Conservation (phyloP, 2,113 vertebrate genomes). For the Lasiurus borealis region DNA sequence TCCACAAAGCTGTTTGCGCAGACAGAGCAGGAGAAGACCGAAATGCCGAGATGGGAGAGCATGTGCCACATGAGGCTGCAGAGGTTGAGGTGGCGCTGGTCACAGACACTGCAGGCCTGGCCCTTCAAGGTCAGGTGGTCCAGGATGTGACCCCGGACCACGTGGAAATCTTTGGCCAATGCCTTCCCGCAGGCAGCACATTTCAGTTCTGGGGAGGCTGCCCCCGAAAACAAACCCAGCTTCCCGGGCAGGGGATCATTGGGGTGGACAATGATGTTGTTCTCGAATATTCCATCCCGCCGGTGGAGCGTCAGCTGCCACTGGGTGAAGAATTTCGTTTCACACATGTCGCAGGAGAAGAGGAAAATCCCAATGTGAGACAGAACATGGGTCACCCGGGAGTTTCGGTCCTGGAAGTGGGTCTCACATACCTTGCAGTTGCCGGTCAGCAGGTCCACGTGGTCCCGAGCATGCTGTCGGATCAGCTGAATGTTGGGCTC, state of each 20-base stretch:
- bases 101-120: conserved; percentile 92
- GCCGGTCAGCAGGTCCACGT: conserved; percentile 91
- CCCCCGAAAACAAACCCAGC: conserved; percentile 79
- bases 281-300: conserved; percentile 89
- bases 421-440: conserved; percentile 93
- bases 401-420: conserved; percentile 91
- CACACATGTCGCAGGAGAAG: conserved; percentile 97
- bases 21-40: conserved; percentile 94
- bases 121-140: conserved; percentile 92
- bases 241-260: conserved; percentile 84
- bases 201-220: conserved; percentile 85
- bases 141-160: conserved; percentile 92
- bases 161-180: conserved; percentile 94
- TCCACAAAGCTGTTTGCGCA: conserved; percentile 95
- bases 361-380: conserved; percentile 96
- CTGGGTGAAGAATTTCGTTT: conserved; percentile 94
- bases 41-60: conserved; percentile 92
- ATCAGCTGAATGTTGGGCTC: conserved; percentile 92
- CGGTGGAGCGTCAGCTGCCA: conserved; percentile 94
- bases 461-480: conserved; percentile 91
- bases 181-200: conserved; percentile 91
- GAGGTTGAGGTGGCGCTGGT: conserved; percentile 91
- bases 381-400: conserved; percentile 91
- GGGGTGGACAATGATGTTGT: conserved; percentile 89
- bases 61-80: conserved; percentile 97